Evolutionary conservation across 2,888 invertebrate genomes (phyloP), one percentile per base, ranked within the genome.

Genomic region (Leucophenga montana): DNA sequence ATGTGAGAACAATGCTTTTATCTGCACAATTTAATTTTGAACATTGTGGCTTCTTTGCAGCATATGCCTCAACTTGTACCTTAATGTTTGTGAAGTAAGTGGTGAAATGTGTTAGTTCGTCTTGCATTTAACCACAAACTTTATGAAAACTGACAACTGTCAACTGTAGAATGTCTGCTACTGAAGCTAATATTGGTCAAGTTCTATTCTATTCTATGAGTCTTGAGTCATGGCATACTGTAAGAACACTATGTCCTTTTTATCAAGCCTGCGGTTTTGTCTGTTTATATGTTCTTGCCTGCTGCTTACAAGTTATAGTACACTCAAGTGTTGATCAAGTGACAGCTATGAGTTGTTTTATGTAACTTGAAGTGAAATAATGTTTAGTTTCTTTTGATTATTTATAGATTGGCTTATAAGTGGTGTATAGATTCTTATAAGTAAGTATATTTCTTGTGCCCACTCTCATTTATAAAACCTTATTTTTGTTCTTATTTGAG

Each of bases 141-240:
- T 82, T 81, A 83, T 83, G 82, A 81, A 75, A 83, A 79, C 75
- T 83, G 81, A 82, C 81, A 83, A 79, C 73, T 80, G 82, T 77
- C 80, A 81, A 50, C 18, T 5, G 50, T 9, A 6, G 16, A n/a
- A 44, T 62, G 8, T 3, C n/a, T 0, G 39, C n/a, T 20, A 16
- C 39, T 61, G 33, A 14, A 33, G 39, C 18, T 13, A 6, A 13
- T 16, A 13, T 33, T 44, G n/a, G 57, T 27, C 16, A 31, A 33
- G 3, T 1, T 27, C 3, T 8, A 8, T 14, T 20, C 1, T 57
- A 27, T 56, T 56, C 3, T 22, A 18, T 1, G 1, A 18, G 9
- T 11, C 18, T 13, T n/a, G 22, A 5, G 20, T 18, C 18, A 39
- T 39, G 3, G 11, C n/a, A n/a, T n/a, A n/a, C n/a, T n/a, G 20